Conservation (phyloP, 2,797 vertebrate genomes). For the Linurgus olivaceus region DNA sequence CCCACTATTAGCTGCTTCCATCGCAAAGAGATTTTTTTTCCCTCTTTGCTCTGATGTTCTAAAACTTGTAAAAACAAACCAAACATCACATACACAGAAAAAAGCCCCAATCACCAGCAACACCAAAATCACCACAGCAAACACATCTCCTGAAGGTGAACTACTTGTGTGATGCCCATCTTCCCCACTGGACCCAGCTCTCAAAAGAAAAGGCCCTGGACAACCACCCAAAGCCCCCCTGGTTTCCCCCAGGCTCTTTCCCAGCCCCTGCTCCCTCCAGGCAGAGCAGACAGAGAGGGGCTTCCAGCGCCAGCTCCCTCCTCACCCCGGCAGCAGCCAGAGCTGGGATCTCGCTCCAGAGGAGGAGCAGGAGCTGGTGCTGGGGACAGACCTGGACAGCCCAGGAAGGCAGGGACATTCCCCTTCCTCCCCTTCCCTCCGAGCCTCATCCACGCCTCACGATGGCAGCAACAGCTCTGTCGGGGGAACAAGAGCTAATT, state of each 20-base stretch:
- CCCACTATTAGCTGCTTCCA: not conserved
- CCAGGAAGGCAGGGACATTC: not conserved
- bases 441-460: conserved; percentile 33
- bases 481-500: conserved; percentile 80
- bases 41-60: not conserved
- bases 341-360: rapidly evolving
- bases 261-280: not conserved
- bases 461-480: conserved; percentile 71
- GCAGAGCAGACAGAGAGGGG: not conserved
- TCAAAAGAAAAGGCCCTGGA: not conserved
- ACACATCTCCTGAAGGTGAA: not conserved
- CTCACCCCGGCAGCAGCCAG: not conserved
- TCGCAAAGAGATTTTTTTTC: not conserved
- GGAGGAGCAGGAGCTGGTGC: not conserved
- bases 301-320: rapidly evolving
- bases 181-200: too few species aligned
- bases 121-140: not conserved
- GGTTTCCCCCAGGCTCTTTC: not conserved
- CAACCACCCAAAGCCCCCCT: rapidly evolving
- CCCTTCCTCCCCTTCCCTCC: not conserved
- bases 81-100: not conserved
- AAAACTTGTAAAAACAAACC: not conserved
- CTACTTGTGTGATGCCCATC: not conserved
- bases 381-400: not conserved
- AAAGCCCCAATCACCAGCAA: not conserved